Base-by-base conservation (phyloP, 2,888 invertebrate species). In the Rhamnusium bicolor region DNA sequence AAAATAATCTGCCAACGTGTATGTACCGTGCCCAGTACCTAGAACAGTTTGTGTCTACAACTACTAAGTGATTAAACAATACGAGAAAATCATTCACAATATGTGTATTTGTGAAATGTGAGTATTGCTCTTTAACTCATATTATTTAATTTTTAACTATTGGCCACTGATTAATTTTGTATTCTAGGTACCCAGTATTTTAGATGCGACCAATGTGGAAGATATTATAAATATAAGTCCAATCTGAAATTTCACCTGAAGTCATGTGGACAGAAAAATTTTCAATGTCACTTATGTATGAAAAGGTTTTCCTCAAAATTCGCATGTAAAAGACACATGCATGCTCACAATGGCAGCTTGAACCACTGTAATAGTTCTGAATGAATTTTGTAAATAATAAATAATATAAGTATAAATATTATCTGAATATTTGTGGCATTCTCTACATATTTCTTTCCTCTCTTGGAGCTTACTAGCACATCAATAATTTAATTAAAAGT, bases 241-340 rank as follows among this genome's bases (percentile, higher is more conserved):
- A 81, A 80, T 51, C 75, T 79, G 80, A 79, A 60, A 1, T 79
- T 76, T 49, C 81, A 81, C 56, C 72, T 76, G 51, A 81, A 79
- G 65, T 77, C 69, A 1, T 81, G 81, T 60, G 81, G 81, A 2
- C 69, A 78, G 32, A 79, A 79, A 47, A 67, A 71, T 8, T 81
- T 79, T 60, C 73, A 69, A 8, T 81, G 81, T 53, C 27, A 60
- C 7, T 16, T 56, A 10, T 81, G 81, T 24, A 51, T 18, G 2
- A 79, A 73, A 65, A 73, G 63, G 27, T 80, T 77, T 68, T 75
- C 79, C 0, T 79, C 81, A 0, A 81, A 81, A 46, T 81, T 76
- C 65, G 77, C 76, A 12, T 75, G 72, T 18, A 77, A 78, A 51
- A 51, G 79, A 27, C 78, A 78, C 32, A 61, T 71, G 46, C 32